These are phyloP conservation scores for Schizopygopsis pylzovi DNA, from an alignment of 2,797 vertebrate genomes.

Conservation along the genomic window DNA sequence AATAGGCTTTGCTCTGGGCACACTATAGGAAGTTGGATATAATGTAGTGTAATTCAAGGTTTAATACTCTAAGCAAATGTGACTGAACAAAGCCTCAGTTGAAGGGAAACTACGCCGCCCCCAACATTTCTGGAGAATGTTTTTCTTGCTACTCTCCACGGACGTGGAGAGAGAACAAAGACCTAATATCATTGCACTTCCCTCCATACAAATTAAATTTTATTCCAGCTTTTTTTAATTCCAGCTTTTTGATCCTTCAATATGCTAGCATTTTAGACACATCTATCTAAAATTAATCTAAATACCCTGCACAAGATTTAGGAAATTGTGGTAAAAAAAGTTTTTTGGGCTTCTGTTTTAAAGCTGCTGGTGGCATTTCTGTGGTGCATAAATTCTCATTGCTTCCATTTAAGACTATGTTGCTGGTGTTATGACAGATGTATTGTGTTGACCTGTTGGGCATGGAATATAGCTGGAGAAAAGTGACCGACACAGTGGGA, in stretches of 20 bases:
- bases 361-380: background rate
- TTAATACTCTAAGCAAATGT: background rate
- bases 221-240: background rate
- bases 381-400: background rate
- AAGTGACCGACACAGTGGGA: slow-evolving; percentile 80
- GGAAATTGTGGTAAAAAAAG: background rate
- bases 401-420: slow-evolving; percentile 7
- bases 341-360: background rate
- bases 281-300: background rate
- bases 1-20: background rate
- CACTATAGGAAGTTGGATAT: background rate
- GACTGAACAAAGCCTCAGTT: background rate
- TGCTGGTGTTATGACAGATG: slow-evolving; percentile 77
- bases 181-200: background rate
- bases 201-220: background rate
- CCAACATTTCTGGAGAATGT: background rate
- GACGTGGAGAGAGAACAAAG: background rate
- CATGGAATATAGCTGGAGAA: slow-evolving; percentile 82
- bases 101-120: background rate
- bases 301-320: background rate
- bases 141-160: slow-evolving; percentile 6
- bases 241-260: background rate
- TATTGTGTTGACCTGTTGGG: slow-evolving; percentile 86
- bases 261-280: background rate
- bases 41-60: background rate